A percentile compares a stretch with the other conserved stretches of the same genome.
phyloP scores from a whole-genome alignment of 2,113 vertebrate genomes.

The Nibea albiflora region DNA sequence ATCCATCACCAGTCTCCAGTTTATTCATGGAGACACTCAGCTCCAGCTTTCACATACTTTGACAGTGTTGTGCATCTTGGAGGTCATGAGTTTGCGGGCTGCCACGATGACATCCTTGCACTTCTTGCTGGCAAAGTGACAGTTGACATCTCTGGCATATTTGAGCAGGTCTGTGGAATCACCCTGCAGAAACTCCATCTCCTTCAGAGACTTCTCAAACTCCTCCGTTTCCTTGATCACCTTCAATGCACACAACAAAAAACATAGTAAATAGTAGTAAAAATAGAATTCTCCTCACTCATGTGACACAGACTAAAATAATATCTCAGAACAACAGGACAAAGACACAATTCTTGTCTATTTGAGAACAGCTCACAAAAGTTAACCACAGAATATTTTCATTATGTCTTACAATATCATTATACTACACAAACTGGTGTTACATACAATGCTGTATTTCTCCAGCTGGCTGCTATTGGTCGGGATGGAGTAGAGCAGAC shows the following conservation, averaged over 20 bases:
- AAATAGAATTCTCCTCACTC: not conserved
- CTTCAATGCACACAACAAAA: constrained; percentile 70
- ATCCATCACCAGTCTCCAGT: not conserved
- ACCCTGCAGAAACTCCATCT: constrained; percentile 88
- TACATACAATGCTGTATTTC: constrained; percentile 89
- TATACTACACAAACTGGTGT: not conserved
- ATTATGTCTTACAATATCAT: not conserved
- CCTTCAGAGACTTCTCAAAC: constrained; percentile 91
- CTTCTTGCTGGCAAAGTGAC: constrained; percentile 97
- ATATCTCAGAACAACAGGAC: not conserved
- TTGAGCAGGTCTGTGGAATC: constrained; percentile 91
- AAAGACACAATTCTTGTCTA: not conserved
- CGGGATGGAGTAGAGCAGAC: constrained; percentile 94
- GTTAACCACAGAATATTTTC: too few relatives aligned
- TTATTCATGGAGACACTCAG: not conserved
- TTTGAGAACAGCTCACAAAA: too few relatives aligned
- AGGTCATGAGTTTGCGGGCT: constrained; percentile 95
- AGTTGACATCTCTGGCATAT: constrained; percentile 92
- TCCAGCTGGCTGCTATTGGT: constrained; percentile 92
- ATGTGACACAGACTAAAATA: not conserved
- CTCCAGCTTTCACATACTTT: constrained; percentile 81
- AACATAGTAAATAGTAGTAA: not conserved
- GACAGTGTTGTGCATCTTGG: constrained; percentile 96
- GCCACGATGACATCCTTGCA: constrained; percentile 95
- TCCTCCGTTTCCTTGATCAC: constrained; percentile 93